Evolutionary conservation across 2,113 vertebrate genomes (phyloP).

Genomic region (Cyanoderma ruficeps): DNA sequence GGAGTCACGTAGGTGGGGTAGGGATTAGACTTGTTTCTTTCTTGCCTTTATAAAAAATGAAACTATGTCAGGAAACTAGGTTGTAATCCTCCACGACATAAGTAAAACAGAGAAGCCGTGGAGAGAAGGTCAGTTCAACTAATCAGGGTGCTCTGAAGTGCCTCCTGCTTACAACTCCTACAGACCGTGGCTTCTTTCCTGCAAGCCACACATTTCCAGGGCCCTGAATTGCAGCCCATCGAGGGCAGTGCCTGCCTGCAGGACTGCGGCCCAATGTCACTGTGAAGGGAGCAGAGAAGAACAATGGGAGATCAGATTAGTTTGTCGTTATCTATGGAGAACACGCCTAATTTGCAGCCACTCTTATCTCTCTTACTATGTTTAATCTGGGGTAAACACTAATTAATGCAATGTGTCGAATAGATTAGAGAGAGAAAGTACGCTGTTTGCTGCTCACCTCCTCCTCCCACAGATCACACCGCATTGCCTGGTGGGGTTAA

Average conservation of each 20-base stretch:
- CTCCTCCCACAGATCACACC: neutral
- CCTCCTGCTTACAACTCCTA: neutral
- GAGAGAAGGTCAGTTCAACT: neutral
- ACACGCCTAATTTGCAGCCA: neutral
- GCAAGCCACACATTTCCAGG: neutral
- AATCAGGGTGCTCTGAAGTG: neutral
- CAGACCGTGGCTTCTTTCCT: neutral
- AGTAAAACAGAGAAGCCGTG: neutral
- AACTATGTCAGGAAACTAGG: neutral
- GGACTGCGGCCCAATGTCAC: neutral
- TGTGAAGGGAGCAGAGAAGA: neutral
- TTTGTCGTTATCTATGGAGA: neutral
- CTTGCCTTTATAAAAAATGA: neutral
- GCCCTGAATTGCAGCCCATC: neutral
- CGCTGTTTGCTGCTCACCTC: neutral
- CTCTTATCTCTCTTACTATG: constrained; percentile 1
- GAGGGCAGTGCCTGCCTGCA: neutral
- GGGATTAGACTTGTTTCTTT: neutral
- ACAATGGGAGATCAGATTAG: neutral
- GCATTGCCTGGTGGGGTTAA: neutral
- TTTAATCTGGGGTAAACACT: neutral
- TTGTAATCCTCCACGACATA: neutral
- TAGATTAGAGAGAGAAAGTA: neutral
- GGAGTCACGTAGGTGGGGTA: rapidly evolving
- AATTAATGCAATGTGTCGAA: constrained; percentile 22